A percentile compares a stretch with the other conserved stretches of the same genome.
These are phyloP conservation scores for Piscicola geometra DNA, from an alignment of 2,888 invertebrate genomes.

Conservation along the genomic window DNA sequence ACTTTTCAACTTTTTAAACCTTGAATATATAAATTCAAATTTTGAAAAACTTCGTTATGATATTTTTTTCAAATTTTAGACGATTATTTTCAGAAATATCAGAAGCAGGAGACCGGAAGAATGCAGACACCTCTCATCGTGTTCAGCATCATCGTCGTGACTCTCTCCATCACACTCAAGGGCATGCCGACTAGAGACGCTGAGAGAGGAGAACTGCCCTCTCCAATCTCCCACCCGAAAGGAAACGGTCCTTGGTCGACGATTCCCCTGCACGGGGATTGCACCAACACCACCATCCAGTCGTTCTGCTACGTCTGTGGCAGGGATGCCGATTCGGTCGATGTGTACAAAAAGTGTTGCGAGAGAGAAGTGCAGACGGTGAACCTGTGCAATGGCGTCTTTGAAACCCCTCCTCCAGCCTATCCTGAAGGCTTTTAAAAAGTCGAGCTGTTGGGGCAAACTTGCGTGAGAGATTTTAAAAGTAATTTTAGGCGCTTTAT, in stretches of 20 bases:
- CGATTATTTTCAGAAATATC: too few relatives aligned
- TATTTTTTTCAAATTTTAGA: too few relatives aligned
- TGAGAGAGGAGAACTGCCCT: too few relatives aligned
- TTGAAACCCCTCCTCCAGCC: slow-evolving; percentile 6
- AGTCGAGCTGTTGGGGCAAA: too few relatives aligned
- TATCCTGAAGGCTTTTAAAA: too few relatives aligned
- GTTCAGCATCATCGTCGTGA: not conserved
- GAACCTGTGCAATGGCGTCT: slow-evolving; percentile 20
- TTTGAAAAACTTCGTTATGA: too few relatives aligned
- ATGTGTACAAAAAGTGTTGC: slow-evolving; percentile 26
- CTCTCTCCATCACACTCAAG: not conserved
- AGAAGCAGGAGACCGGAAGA: not conserved
- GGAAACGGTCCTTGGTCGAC: slow-evolving; percentile 15
- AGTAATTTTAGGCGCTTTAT: too few relatives aligned
- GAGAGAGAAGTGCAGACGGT: not conserved
- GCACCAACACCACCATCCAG: not conserved
- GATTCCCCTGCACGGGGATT: slow-evolving; percentile 12
- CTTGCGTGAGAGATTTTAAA: too few relatives aligned
- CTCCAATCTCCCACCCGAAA: too few relatives aligned
- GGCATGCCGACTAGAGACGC: not conserved
- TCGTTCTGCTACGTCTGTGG: slow-evolving; percentile 26
- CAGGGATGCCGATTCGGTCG: slow-evolving; percentile 18
- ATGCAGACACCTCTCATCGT: not conserved
- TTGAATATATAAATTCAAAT: too few relatives aligned
- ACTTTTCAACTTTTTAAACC: too few relatives aligned